phyloP scores from a whole-genome alignment of 2,888 invertebrate genomes.

The Priocnemis perturbator region DNA sequence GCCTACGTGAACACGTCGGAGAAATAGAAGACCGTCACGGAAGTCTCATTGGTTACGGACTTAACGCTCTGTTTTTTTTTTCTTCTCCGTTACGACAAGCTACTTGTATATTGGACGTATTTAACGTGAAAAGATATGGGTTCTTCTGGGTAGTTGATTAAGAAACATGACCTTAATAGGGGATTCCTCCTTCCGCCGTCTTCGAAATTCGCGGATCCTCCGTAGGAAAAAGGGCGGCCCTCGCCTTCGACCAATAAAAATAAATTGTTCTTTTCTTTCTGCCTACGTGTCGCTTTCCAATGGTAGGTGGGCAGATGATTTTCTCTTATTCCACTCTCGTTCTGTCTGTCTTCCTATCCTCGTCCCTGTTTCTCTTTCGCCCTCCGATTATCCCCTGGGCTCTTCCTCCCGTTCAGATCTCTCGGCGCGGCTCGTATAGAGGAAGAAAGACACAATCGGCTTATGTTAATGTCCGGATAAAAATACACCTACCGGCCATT shows the following conservation, averaged over 20 bases:
- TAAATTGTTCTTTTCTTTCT: constrained; percentile 4
- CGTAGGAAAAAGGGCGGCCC: background rate
- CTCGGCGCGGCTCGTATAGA: constrained; percentile 36
- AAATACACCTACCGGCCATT: constrained; percentile 58
- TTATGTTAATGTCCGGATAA: constrained; percentile 61
- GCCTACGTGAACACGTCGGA: constrained; percentile 15
- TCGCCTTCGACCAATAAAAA: constrained; percentile 12
- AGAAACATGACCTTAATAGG: too few relatives aligned
- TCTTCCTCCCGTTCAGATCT: constrained; percentile 6
- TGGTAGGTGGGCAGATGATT: constrained; percentile 23
- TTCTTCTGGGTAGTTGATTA: too few relatives aligned
- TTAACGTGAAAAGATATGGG: too few relatives aligned
- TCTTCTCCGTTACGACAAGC: background rate
- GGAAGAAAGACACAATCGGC: constrained; percentile 55
- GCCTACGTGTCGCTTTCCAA: constrained; percentile 31
- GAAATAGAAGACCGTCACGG: background rate
- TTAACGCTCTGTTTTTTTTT: too few relatives aligned
- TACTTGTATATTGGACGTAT: too few relatives aligned
- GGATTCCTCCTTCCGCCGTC: too few relatives aligned
- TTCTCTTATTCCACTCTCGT: constrained; percentile 34
- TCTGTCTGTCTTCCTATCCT: constrained; percentile 8
- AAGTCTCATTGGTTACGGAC: too few relatives aligned
- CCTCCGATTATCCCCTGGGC: constrained; percentile 2
- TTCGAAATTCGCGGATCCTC: background rate
- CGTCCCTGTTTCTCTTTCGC: constrained; percentile 22